Base-by-base conservation (phyloP, 2,113 vertebrate species). In the Xiphophorus couchianus region DNA sequence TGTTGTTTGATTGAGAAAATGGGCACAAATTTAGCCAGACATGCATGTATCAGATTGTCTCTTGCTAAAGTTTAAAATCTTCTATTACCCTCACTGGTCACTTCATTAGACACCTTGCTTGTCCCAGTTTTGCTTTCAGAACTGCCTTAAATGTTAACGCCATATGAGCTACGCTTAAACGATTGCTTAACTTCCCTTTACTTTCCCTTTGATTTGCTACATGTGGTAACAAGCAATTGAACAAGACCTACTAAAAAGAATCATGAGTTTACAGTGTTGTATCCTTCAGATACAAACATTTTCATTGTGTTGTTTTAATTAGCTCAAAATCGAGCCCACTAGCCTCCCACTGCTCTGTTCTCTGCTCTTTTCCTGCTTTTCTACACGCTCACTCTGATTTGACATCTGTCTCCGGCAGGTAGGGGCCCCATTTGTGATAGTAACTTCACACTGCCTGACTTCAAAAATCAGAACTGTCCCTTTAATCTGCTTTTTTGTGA, bases 401-500 rank as follows among this genome's bases (percentile, higher is more conserved):
- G 51, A 54, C 17, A 54, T 58, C 25, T n/a, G 5, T 58, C 51
- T n/a, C 25, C 7, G 25, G n/a, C 51, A 58, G 51, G 19, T 58
- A 58, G 17, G 51, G 25, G 51, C 17, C 25, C 3, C 11, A 9
- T n/a, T 58, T n/a, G 22, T n/a, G 51, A 58, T 58, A n/a, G 3
- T 25, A n/a, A 58, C 51, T 48, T 48, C 44, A 48, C 44, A 17
- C 15, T 6, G 2, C 51, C 51, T 58, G 22, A 58, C 51, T 58
- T 58, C 51, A 58, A n/a, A 58, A n/a, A 58, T 58, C 25, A 1
- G 25, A 58, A 9, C 5, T 58, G 10, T n/a, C 7, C 51, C 22
- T 72, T 81, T 83, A 83, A 81, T 74, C 80, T 62, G 72, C 62
- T 77, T 70, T 70, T 68, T 90, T 93, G 87, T 92, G 76, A 75